A percentile compares a stretch with the other conserved stretches of the same genome.
Conservation (phyloP, 2,113 vertebrate species). For the Corythornis vintsioides region DNA sequence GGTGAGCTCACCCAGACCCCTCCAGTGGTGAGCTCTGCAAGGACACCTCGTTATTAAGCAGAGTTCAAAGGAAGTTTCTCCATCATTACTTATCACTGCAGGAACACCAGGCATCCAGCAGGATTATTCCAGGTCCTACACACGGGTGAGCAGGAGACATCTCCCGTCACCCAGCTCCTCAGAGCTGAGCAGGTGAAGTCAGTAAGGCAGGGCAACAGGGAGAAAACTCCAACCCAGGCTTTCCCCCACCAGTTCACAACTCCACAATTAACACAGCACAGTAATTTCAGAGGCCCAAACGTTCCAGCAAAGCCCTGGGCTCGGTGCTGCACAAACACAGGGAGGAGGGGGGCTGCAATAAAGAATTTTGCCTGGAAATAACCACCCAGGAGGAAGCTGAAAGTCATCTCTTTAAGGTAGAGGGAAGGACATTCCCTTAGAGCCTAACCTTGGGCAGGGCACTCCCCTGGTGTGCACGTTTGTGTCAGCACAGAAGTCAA, state of each 20-base stretch:
- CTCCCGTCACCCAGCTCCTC: fast-evolving
- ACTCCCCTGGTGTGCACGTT: neutral
- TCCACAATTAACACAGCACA: neutral
- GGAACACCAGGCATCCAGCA: neutral
- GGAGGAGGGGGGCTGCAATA: neutral
- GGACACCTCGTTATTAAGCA: neutral
- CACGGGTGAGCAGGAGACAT: neutral
- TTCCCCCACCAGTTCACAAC: neutral
- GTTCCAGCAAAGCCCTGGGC: neutral
- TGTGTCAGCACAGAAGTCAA: neutral
- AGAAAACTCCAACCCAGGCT: neutral
- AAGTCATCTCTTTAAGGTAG: neutral
- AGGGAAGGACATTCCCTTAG: neutral
- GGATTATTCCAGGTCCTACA: neutral
- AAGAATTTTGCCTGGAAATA: neutral
- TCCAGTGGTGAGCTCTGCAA: neutral
- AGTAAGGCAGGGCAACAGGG: neutral
- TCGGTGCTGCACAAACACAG: neutral
- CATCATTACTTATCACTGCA: neutral
- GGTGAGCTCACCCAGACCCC: neutral
- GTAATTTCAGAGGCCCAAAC: neutral
- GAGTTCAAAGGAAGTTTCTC: neutral
- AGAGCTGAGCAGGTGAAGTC: neutral
- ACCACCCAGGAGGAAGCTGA: neutral
- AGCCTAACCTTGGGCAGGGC: neutral